Conservation (phyloP, 2,888 invertebrate species). For the Drosophila phalerata region DNA sequence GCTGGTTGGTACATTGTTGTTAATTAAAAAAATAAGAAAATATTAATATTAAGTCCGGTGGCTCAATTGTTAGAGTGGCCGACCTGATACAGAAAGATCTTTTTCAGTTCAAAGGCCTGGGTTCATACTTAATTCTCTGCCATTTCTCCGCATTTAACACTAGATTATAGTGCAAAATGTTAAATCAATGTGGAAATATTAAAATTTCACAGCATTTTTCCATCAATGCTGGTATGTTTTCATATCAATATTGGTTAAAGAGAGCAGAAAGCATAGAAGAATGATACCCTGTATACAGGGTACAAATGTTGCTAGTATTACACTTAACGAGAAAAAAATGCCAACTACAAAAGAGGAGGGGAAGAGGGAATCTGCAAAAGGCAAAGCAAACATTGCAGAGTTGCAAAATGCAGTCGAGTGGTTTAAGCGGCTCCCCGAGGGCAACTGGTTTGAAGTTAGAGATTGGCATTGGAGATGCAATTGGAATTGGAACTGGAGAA, state of each 20-base stretch:
- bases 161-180: too few relatives aligned
- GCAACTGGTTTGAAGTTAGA: slow-evolving; percentile 45
- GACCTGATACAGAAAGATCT: too few relatives aligned
- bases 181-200: too few relatives aligned
- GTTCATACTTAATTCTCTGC: too few relatives aligned
- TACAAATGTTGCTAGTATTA: slow-evolving; percentile 30
- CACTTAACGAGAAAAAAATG: slow-evolving; percentile 23
- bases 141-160: too few relatives aligned
- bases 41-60: too few relatives aligned
- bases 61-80: too few relatives aligned
- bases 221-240: not conserved
- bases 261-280: too few relatives aligned
- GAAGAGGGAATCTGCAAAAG: slow-evolving; percentile 47
- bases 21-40: too few relatives aligned
- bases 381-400: slow-evolving; percentile 66
- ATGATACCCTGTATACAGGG: slow-evolving; percentile 31
- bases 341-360: slow-evolving; percentile 19
- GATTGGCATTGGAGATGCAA: slow-evolving; percentile 18
- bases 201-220: too few relatives aligned
- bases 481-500: not conserved
- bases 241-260: not conserved
- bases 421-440: slow-evolving; percentile 58
- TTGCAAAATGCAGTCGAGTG: slow-evolving; percentile 68
- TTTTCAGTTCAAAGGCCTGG: too few relatives aligned
- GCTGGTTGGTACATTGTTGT: too few relatives aligned